Evolutionary conservation across 2,113 vertebrate species (phyloP).

Genomic region (Aleadryas rufinucha): DNA sequence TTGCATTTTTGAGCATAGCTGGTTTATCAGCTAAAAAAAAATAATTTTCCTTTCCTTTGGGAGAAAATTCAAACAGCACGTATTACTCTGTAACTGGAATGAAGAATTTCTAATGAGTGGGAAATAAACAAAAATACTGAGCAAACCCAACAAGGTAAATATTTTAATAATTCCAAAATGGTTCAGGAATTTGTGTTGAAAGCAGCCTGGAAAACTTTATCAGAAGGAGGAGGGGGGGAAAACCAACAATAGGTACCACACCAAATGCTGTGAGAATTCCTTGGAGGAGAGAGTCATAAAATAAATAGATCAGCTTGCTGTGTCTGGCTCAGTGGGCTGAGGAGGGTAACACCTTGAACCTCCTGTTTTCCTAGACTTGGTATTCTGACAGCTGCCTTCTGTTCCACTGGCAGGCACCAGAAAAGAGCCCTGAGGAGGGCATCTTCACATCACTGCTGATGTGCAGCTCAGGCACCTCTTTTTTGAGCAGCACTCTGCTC

Average conservation of each 20-base stretch:
- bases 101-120: background rate
- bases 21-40: background rate
- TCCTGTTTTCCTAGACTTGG: accelerated
- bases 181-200: background rate
- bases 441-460: background rate
- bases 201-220: background rate
- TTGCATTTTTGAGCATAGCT: background rate
- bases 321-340: background rate
- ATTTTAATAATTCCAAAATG: background rate
- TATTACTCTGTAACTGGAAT: background rate
- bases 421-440: background rate
- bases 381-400: background rate
- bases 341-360: background rate
- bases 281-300: background rate
- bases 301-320: background rate
- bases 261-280: background rate
- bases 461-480: background rate
- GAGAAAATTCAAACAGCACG: background rate
- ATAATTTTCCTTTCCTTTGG: background rate
- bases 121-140: background rate
- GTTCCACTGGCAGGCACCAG: background rate
- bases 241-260: background rate
- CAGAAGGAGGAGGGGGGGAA: accelerated
- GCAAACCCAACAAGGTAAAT: background rate
- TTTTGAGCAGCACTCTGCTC: background rate